Evolutionary conservation across 1,140 invertebrate species (phyloP), one percentile per base, ranked within the genome.

Genomic region (Cydia splendana): DNA sequence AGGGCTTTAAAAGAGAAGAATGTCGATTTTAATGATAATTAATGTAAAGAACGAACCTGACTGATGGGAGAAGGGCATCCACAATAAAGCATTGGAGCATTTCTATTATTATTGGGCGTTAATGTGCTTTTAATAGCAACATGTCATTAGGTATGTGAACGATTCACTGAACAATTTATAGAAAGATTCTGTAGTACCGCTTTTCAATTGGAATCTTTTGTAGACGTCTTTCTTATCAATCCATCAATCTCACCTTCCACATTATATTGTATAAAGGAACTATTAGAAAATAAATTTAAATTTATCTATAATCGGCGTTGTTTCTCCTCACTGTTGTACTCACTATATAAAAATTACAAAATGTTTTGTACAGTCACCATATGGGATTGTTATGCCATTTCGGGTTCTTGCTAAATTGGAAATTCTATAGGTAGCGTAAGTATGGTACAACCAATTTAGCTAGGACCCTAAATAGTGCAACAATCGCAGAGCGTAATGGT

Each of bases 11-110:
- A 69, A 69, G 65, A 34, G 30, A 12, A 12, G 65, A 67, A 67
- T 67, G 65, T n/a, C 15, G 38, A 71, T 38, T 38, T 69, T 18
- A 34, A 38, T 13, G 13, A 71, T 18, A 38, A 71, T 71, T 38
- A 71, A 28, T 71, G 34, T 18, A 71, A 71, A 45, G 67, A 71
- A 45, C n/a, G 67, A 20, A 30, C 30, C 45, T 71, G 67, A 71
- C 30, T 45, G 67, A 71, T 71, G 67, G 67, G 67, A 71, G 67
- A 71, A 71, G 67, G 67, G 67, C 38, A 45, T 20, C 45, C 9
- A 71, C 42, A 10, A 71, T 38, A 10, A 34, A n/a, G 67, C 34
- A 18, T 71, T 71, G 13, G 15, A n/a, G 67, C 30, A 10, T 42
- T 71, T 71, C 38, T 71, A 71, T 71, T 38, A 45, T 71, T 18